Evolutionary conservation across 2,113 vertebrate genomes (phyloP).

Genomic region (Sigmodon hispidus): DNA sequence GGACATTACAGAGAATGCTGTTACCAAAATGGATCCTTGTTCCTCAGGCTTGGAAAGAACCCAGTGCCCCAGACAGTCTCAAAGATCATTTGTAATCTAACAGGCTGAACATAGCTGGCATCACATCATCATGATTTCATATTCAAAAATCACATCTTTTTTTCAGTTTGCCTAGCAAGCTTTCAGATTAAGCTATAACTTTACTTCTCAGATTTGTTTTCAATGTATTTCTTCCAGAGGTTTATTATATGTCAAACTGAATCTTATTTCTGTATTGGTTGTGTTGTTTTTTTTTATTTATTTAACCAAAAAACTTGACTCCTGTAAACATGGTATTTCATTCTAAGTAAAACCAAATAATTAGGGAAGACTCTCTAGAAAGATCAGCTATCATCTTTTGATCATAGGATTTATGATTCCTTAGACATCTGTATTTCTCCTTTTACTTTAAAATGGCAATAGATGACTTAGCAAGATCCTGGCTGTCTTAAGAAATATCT

Average conservation of each 20-base stretch:
- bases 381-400: not conserved
- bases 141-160: conserved; percentile 2
- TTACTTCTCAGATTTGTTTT: not conserved
- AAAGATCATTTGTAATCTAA: not conserved
- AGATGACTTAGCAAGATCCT: conserved; percentile 10
- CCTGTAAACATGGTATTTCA: conserved; percentile 33
- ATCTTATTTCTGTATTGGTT: not conserved
- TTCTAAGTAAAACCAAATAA: conserved; percentile 52
- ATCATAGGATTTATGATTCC: not conserved
- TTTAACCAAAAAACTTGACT: conserved; percentile 33
- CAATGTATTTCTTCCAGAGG: conserved; percentile 8
- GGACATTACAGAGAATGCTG: not conserved
- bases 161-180: not conserved
- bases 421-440: not conserved
- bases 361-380: not conserved
- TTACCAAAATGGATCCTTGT: conserved; percentile 8
- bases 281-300: conserved; percentile 29
- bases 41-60: conserved; percentile 39
- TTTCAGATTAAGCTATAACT: conserved; percentile 38
- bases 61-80: not conserved
- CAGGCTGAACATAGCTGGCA: not conserved
- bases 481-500: not conserved
- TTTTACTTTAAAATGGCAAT: conserved; percentile 14
- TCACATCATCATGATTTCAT: not conserved
- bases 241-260: not conserved